phyloP scores from a whole-genome alignment of 2,888 invertebrate species.

The Bugula neritina region DNA sequence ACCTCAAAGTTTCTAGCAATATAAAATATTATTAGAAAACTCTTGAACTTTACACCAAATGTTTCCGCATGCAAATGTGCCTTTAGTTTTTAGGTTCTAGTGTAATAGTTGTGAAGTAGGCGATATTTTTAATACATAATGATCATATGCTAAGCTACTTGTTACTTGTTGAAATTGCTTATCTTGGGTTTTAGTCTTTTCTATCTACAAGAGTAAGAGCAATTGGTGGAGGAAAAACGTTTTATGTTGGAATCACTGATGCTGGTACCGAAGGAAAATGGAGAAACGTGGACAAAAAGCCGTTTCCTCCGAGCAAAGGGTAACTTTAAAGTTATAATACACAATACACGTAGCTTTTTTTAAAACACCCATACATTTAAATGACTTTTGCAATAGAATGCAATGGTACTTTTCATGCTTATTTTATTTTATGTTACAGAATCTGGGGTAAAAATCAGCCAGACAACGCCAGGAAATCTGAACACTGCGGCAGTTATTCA shows the following conservation, averaged over 20 bases:
- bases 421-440: background rate
- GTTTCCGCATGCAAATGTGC: too few relatives aligned
- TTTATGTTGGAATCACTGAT: background rate
- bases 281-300: background rate
- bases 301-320: background rate
- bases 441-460: constrained; percentile 2
- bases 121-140: background rate
- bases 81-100: too few relatives aligned
- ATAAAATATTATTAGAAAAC: too few relatives aligned
- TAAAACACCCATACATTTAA: background rate
- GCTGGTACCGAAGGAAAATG: background rate
- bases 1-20: too few relatives aligned
- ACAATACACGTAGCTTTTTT: too few relatives aligned
- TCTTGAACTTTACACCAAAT: too few relatives aligned
- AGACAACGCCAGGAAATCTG: background rate
- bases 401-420: background rate
- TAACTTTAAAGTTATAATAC: background rate
- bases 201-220: background rate
- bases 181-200: background rate
- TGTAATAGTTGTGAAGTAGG: too few relatives aligned
- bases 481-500: background rate
- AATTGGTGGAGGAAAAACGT: background rate
- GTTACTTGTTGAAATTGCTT: background rate
- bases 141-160: background rate
- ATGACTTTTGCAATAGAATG: background rate